Percentiles rank a stretch among this genome's conserved stretches.
These are phyloP conservation scores for Hedya salicella DNA, from an alignment of 2,888 invertebrate genomes.

Conservation along the genomic window DNA sequence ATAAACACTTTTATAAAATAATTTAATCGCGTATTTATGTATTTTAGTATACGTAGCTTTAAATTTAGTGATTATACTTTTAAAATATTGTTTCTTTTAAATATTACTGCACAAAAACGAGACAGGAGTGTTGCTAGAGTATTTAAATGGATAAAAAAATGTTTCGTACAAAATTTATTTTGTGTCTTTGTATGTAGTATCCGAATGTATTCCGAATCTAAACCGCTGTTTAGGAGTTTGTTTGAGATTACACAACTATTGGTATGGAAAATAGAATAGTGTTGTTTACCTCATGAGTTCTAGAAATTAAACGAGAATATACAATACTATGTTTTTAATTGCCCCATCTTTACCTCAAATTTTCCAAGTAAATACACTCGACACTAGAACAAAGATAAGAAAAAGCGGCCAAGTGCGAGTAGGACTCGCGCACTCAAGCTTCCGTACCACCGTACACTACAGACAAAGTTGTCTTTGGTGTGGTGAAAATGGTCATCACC, in stretches of 20 bases:
- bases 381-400: no score
- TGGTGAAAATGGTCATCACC: no score
- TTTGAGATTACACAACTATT: constrained; percentile 69
- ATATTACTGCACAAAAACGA: constrained; percentile 60
- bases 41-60: constrained; percentile 78
- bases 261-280: constrained; percentile 78
- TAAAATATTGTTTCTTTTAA: constrained; percentile 58
- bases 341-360: constrained; percentile 48
- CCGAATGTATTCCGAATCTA: constrained; percentile 53
- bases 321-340: constrained; percentile 61
- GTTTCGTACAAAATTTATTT: constrained; percentile 59
- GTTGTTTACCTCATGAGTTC: constrained; percentile 84
- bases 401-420: no score
- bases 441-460: no score
- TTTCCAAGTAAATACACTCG: background rate
- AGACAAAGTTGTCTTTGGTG: no score
- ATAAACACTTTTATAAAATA: constrained; percentile 61
- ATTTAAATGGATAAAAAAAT: constrained; percentile 47
- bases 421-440: no score
- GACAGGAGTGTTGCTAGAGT: constrained; percentile 67
- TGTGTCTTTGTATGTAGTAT: constrained; percentile 56
- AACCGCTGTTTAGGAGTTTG: constrained; percentile 55
- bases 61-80: constrained; percentile 72
- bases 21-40: constrained; percentile 78
- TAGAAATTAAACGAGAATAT: constrained; percentile 83